phyloP scores from a whole-genome alignment of 2,797 vertebrate species.

The Semaprochilodus insignis region DNA sequence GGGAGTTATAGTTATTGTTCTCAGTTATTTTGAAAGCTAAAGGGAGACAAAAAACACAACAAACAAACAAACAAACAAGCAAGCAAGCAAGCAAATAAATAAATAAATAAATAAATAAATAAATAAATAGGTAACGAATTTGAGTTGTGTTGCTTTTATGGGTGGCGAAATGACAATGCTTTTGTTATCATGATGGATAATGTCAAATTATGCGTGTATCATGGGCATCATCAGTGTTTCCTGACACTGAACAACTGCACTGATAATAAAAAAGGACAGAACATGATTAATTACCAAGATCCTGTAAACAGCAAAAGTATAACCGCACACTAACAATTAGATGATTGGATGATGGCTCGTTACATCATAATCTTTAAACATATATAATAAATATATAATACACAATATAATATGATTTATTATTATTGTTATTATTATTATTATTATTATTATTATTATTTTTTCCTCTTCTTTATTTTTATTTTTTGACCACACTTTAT shows the following conservation, averaged over 20 bases:
- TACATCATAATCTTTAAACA: no score
- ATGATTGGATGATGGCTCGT: no score
- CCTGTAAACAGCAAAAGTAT: no score
- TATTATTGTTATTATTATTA: no score
- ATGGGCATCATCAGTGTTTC: background rate
- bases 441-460: no score
- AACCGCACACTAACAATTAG: background rate
- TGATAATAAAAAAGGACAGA: background rate
- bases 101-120: background rate
- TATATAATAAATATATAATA: no score
- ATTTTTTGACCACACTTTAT: no score
- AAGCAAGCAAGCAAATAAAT: background rate
- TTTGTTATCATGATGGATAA: background rate
- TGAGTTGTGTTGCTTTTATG: background rate
- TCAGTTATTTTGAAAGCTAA: background rate
- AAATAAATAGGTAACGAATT: background rate
- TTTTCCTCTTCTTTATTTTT: no score
- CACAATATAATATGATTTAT: no score
- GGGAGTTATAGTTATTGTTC: constrained; percentile 39
- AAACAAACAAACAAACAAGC: background rate
- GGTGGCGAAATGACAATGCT: no score
- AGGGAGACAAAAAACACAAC: constrained; percentile 13
- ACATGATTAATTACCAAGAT: background rate
- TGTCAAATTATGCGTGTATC: background rate
- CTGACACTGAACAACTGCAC: background rate